phyloP scores from a whole-genome alignment of 2,797 vertebrate species.

The Sarcoramphus papa region DNA sequence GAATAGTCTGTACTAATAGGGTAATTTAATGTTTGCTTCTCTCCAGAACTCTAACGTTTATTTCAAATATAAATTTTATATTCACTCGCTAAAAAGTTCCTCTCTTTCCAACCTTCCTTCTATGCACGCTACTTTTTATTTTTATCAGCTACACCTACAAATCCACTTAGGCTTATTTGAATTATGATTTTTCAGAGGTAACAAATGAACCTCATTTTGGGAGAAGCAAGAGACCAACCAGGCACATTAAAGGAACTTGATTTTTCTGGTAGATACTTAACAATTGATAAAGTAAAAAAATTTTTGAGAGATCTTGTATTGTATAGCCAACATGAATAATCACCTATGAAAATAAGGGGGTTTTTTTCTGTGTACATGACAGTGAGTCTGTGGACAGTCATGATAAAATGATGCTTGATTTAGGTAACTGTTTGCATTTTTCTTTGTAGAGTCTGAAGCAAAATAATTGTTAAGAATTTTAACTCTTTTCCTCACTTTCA shows the following conservation, averaged over 20 bases:
- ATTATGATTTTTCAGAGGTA: background rate
- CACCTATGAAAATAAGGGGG: background rate
- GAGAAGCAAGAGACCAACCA: background rate
- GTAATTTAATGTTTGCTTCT: constrained; percentile 49
- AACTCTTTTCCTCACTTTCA: background rate
- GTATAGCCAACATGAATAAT: background rate
- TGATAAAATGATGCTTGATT: background rate
- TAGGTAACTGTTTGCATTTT: background rate
- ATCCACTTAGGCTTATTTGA: background rate
- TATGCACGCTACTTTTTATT: background rate
- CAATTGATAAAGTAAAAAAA: background rate
- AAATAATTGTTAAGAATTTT: background rate
- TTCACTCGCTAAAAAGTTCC: background rate
- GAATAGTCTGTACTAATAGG: constrained; percentile 21
- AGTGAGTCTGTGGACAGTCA: background rate
- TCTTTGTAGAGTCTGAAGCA: background rate
- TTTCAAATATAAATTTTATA: constrained; percentile 49
- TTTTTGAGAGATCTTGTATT: background rate
- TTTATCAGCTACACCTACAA: constrained; percentile 3
- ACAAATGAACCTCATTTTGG: background rate
- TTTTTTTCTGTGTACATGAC: background rate
- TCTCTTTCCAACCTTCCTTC: constrained; percentile 10
- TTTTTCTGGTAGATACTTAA: background rate
- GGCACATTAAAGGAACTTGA: background rate
- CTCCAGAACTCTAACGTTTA: constrained; percentile 4